phyloP scores from a whole-genome alignment of 2,797 vertebrate species.

The Danio albolineatus region DNA sequence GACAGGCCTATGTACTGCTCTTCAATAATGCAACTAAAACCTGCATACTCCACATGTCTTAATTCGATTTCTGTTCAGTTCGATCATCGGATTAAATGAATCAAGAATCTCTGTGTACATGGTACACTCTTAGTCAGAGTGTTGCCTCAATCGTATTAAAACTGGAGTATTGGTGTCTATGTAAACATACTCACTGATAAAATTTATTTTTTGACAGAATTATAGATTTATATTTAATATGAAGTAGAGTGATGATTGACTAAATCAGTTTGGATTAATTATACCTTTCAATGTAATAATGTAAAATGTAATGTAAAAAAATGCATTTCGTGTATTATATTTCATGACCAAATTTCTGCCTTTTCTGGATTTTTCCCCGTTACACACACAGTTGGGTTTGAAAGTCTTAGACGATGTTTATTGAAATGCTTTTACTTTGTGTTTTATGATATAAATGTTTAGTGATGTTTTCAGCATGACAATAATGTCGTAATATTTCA shows the following conservation, averaged over 20 bases:
- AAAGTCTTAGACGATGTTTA: neutral
- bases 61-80: too few species aligned
- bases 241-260: neutral
- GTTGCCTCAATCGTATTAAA: too few species aligned
- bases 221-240: too few species aligned
- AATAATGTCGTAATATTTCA: neutral
- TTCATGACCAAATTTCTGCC: neutral
- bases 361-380: too few species aligned
- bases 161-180: too few species aligned
- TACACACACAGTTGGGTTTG: neutral
- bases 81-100: too few species aligned
- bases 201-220: neutral
- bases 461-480: neutral
- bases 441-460: neutral
- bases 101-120: too few species aligned
- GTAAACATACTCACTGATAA: too few species aligned
- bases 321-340: neutral
- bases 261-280: neutral
- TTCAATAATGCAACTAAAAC: too few species aligned
- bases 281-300: constrained; percentile 22
- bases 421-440: neutral
- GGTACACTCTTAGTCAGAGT: too few species aligned
- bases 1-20: too few species aligned
- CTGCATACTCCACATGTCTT: too few species aligned
- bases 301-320: constrained; percentile 14